These are phyloP conservation scores for Smutsia gigantea DNA, from an alignment of 2,797 vertebrate species.

Conservation along the genomic window DNA sequence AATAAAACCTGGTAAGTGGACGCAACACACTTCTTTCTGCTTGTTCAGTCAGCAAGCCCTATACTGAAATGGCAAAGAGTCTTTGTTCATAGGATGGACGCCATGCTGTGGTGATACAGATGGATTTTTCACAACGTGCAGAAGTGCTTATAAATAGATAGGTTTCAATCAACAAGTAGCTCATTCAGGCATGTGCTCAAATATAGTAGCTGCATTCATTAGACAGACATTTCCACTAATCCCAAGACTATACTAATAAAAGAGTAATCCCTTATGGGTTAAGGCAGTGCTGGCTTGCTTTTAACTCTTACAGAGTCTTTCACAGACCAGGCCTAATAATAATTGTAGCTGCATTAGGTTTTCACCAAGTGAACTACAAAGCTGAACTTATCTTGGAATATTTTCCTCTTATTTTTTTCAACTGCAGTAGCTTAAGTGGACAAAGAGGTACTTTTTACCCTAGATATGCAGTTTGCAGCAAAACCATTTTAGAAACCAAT, in stretches of 20 bases:
- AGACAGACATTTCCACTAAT: slow-evolving; percentile 84
- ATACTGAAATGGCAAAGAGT: slow-evolving; percentile 54
- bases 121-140: slow-evolving; percentile 76
- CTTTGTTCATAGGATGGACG: slow-evolving; percentile 51
- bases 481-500: neutral
- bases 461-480: neutral
- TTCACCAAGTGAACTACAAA: slow-evolving; percentile 71
- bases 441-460: slow-evolving; percentile 58
- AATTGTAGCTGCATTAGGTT: slow-evolving; percentile 67
- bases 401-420: neutral
- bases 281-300: slow-evolving; percentile 73
- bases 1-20: slow-evolving; percentile 60
- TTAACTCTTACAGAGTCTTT: slow-evolving; percentile 66
- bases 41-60: neutral
- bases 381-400: slow-evolving; percentile 50
- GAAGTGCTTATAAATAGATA: slow-evolving; percentile 85
- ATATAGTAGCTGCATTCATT: slow-evolving; percentile 87
- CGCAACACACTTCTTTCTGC: slow-evolving; percentile 24
- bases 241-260: slow-evolving; percentile 83
- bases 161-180: slow-evolving; percentile 81
- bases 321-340: slow-evolving; percentile 68
- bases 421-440: slow-evolving; percentile 51
- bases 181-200: slow-evolving; percentile 84
- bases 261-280: slow-evolving; percentile 77
- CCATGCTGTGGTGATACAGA: slow-evolving; percentile 16